Evolutionary conservation across 2,888 invertebrate genomes (phyloP), one percentile per base, ranked within the genome.

Genomic region (Ormyrus pomaceus): DNA sequence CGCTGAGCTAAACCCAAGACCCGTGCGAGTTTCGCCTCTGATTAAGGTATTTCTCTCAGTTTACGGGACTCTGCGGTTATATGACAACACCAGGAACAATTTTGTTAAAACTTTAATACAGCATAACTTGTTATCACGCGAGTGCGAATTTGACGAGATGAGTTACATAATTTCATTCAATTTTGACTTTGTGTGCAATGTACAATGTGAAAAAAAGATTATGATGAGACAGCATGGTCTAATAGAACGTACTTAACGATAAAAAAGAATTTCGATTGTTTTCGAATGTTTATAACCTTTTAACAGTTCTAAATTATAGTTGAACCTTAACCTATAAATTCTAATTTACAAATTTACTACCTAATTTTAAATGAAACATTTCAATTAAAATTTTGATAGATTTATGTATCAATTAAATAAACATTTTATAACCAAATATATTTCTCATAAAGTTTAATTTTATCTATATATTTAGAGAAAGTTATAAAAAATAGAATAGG

Each of bases 21-120:
- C 96, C 85, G 94, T 96, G 83, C 93, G 94, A 88, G 96, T 96
- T 84, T 96, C 96, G 71, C 96, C 96, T 72, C 91, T 96, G 77
- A 96, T 96, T 89, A 95, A 95, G 93, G 95, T 95, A 79, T 55
- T 51, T 62, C 10, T 34, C 34, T 34, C 34, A 34, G 34, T 34
- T 34, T 2, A 34, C 34, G 34, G 34, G 4, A 34, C 34, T 19
- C 34, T 34, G 3, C 34, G 4, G 34, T 34, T 34, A 34, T 34
- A 34, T 34, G 19, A 19, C 19, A 19, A 34, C 34, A 34, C 34
- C 34, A 34, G 0, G 2, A 48, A 61, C 34, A 9, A 6, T 55
- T 19, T 74, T 50, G 4, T 53, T 10, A 3, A 10, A 5, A 64
- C 6, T 70, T 62, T 34, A 19, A 72, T 59, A 4, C 34, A 34